Evolutionary conservation across 2,797 vertebrate genomes (phyloP).

Genomic region (Notoglanidium macrostoma): DNA sequence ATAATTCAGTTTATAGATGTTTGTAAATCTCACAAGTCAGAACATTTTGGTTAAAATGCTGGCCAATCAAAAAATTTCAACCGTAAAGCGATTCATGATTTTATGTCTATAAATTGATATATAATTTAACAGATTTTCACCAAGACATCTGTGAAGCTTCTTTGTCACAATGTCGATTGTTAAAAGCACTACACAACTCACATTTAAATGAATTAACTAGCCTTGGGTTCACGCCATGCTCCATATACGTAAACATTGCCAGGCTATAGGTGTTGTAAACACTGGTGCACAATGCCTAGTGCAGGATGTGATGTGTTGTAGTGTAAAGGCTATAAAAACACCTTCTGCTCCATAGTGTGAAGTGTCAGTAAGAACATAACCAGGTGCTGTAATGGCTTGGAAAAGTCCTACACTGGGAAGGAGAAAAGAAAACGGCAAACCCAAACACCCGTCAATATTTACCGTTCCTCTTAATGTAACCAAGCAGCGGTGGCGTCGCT

Average conservation of each 20-base stretch:
- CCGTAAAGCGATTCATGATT: background rate
- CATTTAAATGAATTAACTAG: background rate
- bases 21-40: background rate
- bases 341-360: constrained; percentile 4
- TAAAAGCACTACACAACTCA: background rate
- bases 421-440: background rate
- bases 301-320: background rate
- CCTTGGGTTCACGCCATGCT: background rate
- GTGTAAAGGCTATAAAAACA: constrained; percentile 20
- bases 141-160: background rate
- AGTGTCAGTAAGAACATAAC: constrained; percentile 14
- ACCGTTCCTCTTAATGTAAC: background rate
- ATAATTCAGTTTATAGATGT: background rate
- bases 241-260: background rate
- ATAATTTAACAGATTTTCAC: background rate
- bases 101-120: background rate
- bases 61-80: background rate
- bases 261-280: background rate
- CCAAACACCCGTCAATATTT: constrained; percentile 35
- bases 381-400: constrained; percentile 19
- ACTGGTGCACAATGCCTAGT: background rate
- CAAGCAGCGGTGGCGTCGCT: constrained; percentile 9
- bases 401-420: background rate
- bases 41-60: background rate
- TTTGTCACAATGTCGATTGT: background rate